Evolutionary conservation across 2,888 invertebrate species (phyloP).

Genomic region (Schrankia costaestrigalis): DNA sequence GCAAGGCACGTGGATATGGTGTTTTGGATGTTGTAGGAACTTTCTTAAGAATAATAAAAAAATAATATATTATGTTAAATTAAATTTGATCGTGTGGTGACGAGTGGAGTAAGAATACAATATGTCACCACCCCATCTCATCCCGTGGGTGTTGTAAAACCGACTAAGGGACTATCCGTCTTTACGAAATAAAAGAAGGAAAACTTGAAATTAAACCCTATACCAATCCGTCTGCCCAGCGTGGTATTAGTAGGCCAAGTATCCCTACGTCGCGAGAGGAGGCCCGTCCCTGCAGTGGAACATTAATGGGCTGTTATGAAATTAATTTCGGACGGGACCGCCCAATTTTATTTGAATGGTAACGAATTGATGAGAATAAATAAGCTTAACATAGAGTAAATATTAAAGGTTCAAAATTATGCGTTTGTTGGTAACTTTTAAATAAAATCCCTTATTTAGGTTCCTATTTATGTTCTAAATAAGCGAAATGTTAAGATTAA

Average conservation of each 20-base stretch:
- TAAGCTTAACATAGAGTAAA: slow-evolving; percentile 31
- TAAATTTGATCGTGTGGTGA: not conserved
- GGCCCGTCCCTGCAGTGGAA: too few species aligned
- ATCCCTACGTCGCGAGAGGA: too few species aligned
- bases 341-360: not conserved
- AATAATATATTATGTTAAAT: not conserved
- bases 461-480: slow-evolving; percentile 10
- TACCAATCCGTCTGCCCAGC: too few species aligned
- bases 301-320: not conserved
- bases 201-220: too few species aligned
- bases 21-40: not conserved
- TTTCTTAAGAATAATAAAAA: not conserved
- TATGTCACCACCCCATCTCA: too few species aligned
- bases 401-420: slow-evolving; percentile 31
- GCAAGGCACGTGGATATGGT: not conserved
- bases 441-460: slow-evolving; percentile 22
- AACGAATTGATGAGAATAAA: slow-evolving; percentile 28
- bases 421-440: slow-evolving; percentile 27
- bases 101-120: too few species aligned
- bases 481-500: too few species aligned
- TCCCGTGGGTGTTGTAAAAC: too few species aligned
- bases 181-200: too few species aligned
- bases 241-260: too few species aligned
- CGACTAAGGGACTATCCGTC: too few species aligned
- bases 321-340: slow-evolving; percentile 1